These are phyloP conservation scores for Anarrhichthys ocellatus DNA, from an alignment of 2,113 vertebrate species.

Conservation along the genomic window DNA sequence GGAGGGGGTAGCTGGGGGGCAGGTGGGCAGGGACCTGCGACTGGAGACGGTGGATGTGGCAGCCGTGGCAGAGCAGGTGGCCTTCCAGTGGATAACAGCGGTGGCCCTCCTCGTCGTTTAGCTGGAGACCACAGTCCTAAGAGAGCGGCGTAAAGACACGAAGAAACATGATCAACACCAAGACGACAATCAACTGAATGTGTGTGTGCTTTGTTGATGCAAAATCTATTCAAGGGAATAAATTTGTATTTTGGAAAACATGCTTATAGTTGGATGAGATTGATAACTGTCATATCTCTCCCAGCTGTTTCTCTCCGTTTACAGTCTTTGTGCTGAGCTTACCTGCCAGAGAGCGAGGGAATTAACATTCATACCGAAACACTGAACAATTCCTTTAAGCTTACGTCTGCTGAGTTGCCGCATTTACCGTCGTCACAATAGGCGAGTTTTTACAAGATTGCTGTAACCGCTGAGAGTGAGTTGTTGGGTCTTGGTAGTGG, in stretches of 20 bases:
- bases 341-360: neutral
- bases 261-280: neutral
- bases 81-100: slow-evolving; percentile 96
- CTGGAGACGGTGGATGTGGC: slow-evolving; percentile 93
- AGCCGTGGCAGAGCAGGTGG: slow-evolving; percentile 94
- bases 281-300: neutral
- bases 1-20: slow-evolving; percentile 89
- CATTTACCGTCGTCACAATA: neutral
- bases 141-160: slow-evolving; percentile 9
- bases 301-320: neutral
- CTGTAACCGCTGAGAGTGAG: neutral
- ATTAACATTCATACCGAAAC: neutral
- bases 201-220: neutral
- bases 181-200: neutral
- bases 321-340: neutral
- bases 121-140: slow-evolving; percentile 95
- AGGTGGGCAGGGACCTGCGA: slow-evolving; percentile 81
- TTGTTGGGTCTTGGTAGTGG: neutral
- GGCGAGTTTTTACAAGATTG: too few species aligned
- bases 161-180: slow-evolving; percentile 19
- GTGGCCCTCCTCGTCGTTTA: slow-evolving; percentile 95
- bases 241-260: neutral
- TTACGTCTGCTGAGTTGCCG: neutral
- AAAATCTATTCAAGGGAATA: neutral
- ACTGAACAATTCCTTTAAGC: neutral